Conservation (phyloP, 2,888 invertebrate species). For the Amaurobius ferox region DNA sequence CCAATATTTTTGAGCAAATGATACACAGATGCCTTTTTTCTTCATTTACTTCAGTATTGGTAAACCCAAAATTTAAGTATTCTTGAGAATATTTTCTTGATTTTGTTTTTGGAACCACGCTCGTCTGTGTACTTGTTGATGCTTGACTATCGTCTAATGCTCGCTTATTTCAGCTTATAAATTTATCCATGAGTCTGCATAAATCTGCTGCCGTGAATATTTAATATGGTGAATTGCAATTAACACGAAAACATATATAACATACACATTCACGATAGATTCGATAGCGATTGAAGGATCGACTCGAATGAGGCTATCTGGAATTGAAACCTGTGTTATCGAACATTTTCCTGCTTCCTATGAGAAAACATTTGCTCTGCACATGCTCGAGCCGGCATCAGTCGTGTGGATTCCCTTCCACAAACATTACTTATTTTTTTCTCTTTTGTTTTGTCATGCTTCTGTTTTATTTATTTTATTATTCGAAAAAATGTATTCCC, state of each 20-base stretch:
- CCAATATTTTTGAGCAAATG: not conserved
- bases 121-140: conserved; percentile 8
- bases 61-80: conserved; percentile 34
- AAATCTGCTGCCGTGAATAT: too few species aligned
- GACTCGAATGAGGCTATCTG: conserved; percentile 5
- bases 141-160: conserved; percentile 11
- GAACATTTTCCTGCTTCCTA: not conserved
- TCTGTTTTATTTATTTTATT: too few species aligned
- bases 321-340: conserved; percentile 1
- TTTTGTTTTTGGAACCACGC: conserved; percentile 13
- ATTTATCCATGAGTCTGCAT: too few species aligned
- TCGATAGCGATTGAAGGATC: conserved; percentile 16
- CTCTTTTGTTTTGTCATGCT: too few species aligned
- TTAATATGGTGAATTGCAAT: too few species aligned
- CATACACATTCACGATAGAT: conserved; percentile 15
- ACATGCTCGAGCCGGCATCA: too few species aligned
- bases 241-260: conserved; percentile 22
- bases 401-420: too few species aligned
- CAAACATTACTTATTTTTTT: too few species aligned
- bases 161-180: conserved; percentile 5
- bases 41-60: conserved; percentile 21
- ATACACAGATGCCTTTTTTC: conserved; percentile 16
- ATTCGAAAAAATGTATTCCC: conserved; percentile 25
- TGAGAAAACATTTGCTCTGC: too few species aligned
- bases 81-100: conserved; percentile 27